Conservation (phyloP, 2,888 invertebrate species). For the Globia sparganii region DNA sequence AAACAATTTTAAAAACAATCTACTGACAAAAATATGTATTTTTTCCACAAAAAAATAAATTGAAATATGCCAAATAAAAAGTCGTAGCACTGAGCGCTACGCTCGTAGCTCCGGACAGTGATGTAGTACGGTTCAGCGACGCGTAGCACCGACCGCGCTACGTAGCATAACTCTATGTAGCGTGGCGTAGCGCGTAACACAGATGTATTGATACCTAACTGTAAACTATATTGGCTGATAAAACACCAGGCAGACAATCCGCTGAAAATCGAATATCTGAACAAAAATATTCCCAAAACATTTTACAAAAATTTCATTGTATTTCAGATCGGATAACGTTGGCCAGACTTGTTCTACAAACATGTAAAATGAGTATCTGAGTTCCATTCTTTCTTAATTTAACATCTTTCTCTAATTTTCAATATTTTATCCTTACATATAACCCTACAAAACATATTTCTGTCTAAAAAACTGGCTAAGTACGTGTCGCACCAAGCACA, state of each 20-base stretch:
- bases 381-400: not conserved
- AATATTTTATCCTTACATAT: too few relatives aligned
- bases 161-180: slow-evolving; percentile 54
- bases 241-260: not conserved
- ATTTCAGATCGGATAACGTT: not conserved
- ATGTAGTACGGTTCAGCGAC: slow-evolving; percentile 60
- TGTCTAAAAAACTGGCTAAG: too few relatives aligned
- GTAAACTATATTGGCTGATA: slow-evolving; percentile 16
- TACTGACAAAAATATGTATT: slow-evolving; percentile 15
- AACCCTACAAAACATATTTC: too few relatives aligned
- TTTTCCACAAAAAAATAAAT: slow-evolving; percentile 32
- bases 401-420: not conserved
- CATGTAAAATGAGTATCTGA: not conserved
- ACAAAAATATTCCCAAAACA: not conserved
- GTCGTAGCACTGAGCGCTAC: slow-evolving; percentile 47
- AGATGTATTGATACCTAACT: slow-evolving; percentile 38
- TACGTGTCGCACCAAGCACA: too few relatives aligned
- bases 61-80: slow-evolving; percentile 48
- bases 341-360: not conserved
- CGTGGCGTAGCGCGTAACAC: slow-evolving; percentile 49
- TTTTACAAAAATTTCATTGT: not conserved
- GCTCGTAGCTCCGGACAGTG: slow-evolving; percentile 57
- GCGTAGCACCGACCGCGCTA: slow-evolving; percentile 50
- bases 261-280: not conserved
- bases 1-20: slow-evolving; percentile 33